A percentile compares a stretch with the other conserved stretches of the same genome.
Evolutionary conservation across 2,113 vertebrate genomes (phyloP).

Genomic region (Rhegmatorhina hoffmannsi): DNA sequence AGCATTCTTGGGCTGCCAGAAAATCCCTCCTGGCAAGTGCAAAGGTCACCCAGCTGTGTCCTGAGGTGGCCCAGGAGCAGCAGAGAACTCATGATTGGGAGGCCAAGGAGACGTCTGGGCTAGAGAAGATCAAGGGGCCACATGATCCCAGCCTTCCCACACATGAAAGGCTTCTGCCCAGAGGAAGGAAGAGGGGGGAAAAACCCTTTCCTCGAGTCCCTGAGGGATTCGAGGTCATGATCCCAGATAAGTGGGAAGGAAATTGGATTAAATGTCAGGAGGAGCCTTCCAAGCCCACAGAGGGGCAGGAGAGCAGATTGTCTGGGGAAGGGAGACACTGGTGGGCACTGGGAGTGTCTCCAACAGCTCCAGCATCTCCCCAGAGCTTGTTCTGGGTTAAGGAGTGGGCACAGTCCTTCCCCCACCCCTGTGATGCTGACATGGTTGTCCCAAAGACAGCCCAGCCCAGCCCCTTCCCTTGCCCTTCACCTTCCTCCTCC

Average conservation of each 20-base stretch:
- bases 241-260: background rate
- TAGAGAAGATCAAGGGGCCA: constrained; percentile 31
- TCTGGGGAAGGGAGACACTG: background rate
- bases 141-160: background rate
- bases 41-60: background rate
- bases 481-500: background rate
- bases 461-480: background rate
- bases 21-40: background rate
- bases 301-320: background rate
- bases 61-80: background rate
- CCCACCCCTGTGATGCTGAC: background rate
- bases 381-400: background rate
- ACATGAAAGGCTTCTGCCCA: constrained; percentile 22
- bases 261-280: background rate
- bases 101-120: background rate
- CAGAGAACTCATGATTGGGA: background rate
- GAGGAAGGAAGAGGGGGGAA: background rate
- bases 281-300: background rate
- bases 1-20: background rate
- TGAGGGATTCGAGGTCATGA: background rate
- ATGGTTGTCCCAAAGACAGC: background rate
- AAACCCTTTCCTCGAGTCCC: background rate
- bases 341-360: background rate
- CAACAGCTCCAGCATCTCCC: background rate
- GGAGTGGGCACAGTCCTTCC: background rate